phyloP scores from a whole-genome alignment of 35 echinoderm and acorn worm genomes.

The Chiridota heheva region DNA sequence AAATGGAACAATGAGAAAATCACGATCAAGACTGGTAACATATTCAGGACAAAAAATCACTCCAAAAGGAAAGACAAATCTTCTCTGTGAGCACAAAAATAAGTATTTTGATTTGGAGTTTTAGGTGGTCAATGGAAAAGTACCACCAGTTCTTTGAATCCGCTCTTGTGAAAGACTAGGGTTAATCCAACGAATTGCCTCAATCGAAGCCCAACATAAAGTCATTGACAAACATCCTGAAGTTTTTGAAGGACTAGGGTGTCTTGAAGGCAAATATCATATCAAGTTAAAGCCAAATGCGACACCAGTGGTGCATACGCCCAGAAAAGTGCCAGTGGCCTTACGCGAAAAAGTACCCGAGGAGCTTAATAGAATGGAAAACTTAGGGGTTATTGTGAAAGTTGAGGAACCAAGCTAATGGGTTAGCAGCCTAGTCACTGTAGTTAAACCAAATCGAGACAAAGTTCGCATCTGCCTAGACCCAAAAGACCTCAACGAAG shows the following conservation, averaged over 20 bases:
- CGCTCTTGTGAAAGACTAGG: constrained; percentile 6
- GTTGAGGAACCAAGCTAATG: constrained; percentile 10
- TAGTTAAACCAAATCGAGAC: constrained; percentile 5
- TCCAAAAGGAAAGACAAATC: constrained; percentile 17
- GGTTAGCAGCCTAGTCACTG: constrained; percentile 32
- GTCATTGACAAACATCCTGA: constrained; percentile 10
- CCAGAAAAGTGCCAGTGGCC: constrained; percentile 57
- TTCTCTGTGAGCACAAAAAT: constrained; percentile 14
- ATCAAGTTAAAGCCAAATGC: constrained; percentile 19
- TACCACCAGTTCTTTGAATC: constrained; percentile 7
- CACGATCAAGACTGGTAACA: constrained; percentile 16
- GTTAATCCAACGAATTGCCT: constrained; percentile 2
- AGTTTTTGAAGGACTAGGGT: constrained; percentile 43
- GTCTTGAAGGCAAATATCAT: constrained; percentile 25
- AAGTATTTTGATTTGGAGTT: not conserved
- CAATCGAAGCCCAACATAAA: not conserved
- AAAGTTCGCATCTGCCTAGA: constrained; percentile 45
- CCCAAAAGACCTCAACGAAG: constrained; percentile 43
- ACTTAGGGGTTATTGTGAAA: constrained; percentile 37
- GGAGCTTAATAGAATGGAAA: constrained; percentile 45
- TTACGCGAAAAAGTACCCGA: constrained; percentile 31
- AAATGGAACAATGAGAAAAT: not conserved
- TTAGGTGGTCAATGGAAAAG: not conserved
- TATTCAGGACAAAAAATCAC: constrained; percentile 45
- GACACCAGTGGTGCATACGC: constrained; percentile 53